Evolutionary conservation across 2,797 vertebrate genomes (phyloP).

Genomic region (Silurus lanzhouensis): DNA sequence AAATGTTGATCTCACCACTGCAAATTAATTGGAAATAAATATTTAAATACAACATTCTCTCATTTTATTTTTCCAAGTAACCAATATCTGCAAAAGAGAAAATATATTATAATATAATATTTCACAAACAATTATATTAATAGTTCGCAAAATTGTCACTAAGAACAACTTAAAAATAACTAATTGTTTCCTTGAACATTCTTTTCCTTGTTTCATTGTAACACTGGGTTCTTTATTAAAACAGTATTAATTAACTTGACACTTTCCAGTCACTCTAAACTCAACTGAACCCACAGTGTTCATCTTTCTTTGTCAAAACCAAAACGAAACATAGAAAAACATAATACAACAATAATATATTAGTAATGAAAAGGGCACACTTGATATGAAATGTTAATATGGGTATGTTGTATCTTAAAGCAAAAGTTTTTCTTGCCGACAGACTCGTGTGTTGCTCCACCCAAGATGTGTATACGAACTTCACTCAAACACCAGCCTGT

Average conservation of each 20-base stretch:
- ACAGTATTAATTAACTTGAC: not conserved
- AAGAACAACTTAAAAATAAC: not conserved
- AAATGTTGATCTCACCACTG: too few relatives aligned
- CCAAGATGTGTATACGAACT: not conserved
- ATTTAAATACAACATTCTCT: not conserved
- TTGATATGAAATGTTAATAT: not conserved
- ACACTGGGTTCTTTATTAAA: not conserved
- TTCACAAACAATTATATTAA: not conserved
- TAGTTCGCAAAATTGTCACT: not conserved
- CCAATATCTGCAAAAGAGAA: too few relatives aligned
- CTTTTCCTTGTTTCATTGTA: not conserved
- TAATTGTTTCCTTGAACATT: not conserved
- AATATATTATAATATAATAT: not conserved
- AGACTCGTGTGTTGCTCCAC: not conserved
- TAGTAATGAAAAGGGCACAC: not conserved
- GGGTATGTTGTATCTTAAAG: not conserved
- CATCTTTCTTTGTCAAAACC: not conserved
- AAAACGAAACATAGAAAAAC: not conserved
- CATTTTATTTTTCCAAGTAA: not conserved
- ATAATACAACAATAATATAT: not conserved
- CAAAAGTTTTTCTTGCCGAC: not conserved
- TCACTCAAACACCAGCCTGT: not conserved
- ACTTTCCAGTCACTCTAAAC: not conserved
- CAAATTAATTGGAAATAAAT: not conserved
- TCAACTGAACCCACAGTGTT: not conserved